These are phyloP conservation scores for Troides helena DNA, from an alignment of 2,888 invertebrate genomes.

Conservation along the genomic window DNA sequence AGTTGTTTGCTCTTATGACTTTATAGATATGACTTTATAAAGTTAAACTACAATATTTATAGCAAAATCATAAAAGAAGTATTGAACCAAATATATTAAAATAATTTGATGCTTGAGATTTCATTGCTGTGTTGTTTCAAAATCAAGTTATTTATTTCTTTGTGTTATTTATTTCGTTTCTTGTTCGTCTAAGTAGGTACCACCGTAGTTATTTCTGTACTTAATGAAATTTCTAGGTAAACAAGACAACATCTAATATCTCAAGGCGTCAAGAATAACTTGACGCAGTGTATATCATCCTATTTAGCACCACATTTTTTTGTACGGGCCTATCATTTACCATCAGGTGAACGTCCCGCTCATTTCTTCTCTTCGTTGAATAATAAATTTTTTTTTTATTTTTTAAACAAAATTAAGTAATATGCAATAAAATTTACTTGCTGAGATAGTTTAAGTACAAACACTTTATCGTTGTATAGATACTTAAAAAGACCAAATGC, in stretches of 20 bases:
- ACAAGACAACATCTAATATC: too few species aligned
- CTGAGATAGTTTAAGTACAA: too few species aligned
- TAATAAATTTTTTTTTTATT: neutral
- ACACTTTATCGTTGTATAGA: too few species aligned
- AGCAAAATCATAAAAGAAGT: slow-evolving; percentile 7
- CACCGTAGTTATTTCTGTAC: neutral
- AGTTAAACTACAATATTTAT: slow-evolving; percentile 15
- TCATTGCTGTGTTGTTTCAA: neutral
- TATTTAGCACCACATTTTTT: too few species aligned
- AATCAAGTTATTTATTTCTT: neutral
- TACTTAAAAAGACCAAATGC: neutral
- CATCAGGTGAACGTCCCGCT: neutral
- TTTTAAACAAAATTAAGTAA: too few species aligned
- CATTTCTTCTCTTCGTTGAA: neutral
- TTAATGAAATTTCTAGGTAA: neutral
- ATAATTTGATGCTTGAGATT: neutral
- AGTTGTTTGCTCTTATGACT: slow-evolving; percentile 32
- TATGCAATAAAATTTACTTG: too few species aligned
- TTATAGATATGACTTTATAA: slow-evolving; percentile 27
- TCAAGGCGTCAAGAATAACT: too few species aligned
- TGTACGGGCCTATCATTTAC: too few species aligned
- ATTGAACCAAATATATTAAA: neutral
- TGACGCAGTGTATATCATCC: too few species aligned
- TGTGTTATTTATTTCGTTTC: too few species aligned
- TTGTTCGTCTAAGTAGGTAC: too few species aligned